Conservation (phyloP, 2,888 invertebrate genomes). For the Agriotes lineatus region DNA sequence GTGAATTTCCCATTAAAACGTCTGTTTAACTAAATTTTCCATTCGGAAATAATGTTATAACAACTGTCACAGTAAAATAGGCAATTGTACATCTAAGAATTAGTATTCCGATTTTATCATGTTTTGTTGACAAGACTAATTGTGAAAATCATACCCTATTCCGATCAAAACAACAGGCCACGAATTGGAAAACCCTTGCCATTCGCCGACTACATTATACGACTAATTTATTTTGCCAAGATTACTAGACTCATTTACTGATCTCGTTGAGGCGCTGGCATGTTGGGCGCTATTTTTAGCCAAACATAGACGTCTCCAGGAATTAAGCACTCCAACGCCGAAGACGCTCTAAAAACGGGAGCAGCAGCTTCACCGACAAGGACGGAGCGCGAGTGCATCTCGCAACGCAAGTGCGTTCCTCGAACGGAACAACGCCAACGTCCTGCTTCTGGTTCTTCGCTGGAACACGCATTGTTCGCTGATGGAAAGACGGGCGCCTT, state of each 20-base stretch:
- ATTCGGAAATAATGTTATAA: no score
- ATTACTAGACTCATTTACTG: not conserved
- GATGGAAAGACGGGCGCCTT: not conserved
- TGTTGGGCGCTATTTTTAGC: slow-evolving; percentile 7
- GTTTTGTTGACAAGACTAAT: no score
- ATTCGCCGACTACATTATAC: no score
- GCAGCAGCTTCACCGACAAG: slow-evolving; percentile 4
- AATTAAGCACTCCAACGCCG: slow-evolving; percentile 3
- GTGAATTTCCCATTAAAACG: no score
- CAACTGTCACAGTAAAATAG: no score
- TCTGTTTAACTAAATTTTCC: no score
- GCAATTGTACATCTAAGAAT: no score
- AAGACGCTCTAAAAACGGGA: slow-evolving; percentile 1
- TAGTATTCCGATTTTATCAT: no score
- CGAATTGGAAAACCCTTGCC: no score
- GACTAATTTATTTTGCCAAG: not conserved
- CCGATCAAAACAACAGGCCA: no score
- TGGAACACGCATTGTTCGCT: slow-evolving; percentile 45
- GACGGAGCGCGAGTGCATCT: slow-evolving; percentile 7
- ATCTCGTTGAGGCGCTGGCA: not conserved
- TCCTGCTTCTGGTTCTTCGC: slow-evolving; percentile 40
- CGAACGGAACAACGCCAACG: slow-evolving; percentile 42
- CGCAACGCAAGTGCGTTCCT: slow-evolving; percentile 38
- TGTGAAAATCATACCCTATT: no score
- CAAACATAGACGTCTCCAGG: not conserved